Base-by-base conservation (phyloP, 2,113 vertebrate species). In the Ariopsis seemanni region DNA sequence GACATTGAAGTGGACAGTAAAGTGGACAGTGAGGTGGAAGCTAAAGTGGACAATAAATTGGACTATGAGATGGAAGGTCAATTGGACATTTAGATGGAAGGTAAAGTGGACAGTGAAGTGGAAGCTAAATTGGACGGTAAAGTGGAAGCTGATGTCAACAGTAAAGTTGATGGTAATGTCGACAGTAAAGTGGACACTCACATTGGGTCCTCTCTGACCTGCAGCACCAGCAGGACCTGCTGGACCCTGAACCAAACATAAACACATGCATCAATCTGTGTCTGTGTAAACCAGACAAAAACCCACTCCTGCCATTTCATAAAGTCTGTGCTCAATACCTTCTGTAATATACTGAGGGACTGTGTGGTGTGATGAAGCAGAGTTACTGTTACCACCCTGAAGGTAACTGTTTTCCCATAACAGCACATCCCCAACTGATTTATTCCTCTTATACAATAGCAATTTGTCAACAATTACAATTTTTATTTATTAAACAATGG, bases 131-230 rank as follows among this genome's bases (percentile, higher is more conserved):
- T 71, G 12, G 71, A 48, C 7, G 8, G 18, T 74, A 5, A 74
- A 8, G 71, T 74, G 42, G 7, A 74, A 17, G 12, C 1, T 72
- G 2, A 72, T 15, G 48, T 52, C 10, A 34, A 77, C 0, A 7
- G 50, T 52, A 2, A 52, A 5, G 8, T 77, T 22, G 12, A 42
- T 0, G 2, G 55, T 60, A 1, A 34, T 53, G 8, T 20, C 1
- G 17, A 60, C 1, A 11, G 6, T 81, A 8, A 81, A 52, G 78
- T 22, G 17, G 27, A 74, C n/a, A 93, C 97, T 97, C 95, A 99
- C 98, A 93, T 97, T 99, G 0, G 98, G 96, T 42, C 98, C 98
- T 42, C 98, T 96, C 82, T 99, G 97, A 48, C 98, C 98, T 83
- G 95, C 95, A 0, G 95, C 94, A 71, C 98, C 98, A 0, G 96